Percentiles rank a stretch among this genome's conserved stretches.
phyloP scores from a whole-genome alignment of 2,797 vertebrate genomes.

The Gila robusta region DNA sequence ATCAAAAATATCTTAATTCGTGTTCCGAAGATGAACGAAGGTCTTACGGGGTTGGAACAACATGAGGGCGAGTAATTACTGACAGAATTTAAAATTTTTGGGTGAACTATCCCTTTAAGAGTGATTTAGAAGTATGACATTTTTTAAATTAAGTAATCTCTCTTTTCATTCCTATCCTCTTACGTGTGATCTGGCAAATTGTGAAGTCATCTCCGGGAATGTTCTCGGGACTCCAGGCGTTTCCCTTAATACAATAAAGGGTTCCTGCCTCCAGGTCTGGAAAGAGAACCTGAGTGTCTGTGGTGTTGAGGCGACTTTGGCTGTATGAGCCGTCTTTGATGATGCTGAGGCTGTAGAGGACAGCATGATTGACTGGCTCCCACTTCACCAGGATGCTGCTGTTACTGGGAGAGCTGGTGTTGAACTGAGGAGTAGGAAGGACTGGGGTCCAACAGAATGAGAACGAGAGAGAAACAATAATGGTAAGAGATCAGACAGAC shows the following conservation, averaged over 20 bases:
- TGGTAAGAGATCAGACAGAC: neutral
- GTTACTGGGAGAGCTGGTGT: conserved; percentile 79
- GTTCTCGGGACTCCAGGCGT: conserved; percentile 84
- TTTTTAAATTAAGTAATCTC: neutral
- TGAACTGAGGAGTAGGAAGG: conserved; percentile 81
- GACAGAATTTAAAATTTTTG: too few species aligned
- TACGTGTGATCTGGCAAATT: conserved; percentile 89
- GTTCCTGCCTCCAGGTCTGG: conserved; percentile 82
- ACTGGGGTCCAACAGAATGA: conserved; percentile 74
- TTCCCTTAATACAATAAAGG: conserved; percentile 80
- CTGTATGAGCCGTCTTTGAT: conserved; percentile 77
- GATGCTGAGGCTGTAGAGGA: conserved; percentile 81
- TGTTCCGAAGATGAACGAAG: too few species aligned
- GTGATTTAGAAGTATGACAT: neutral
- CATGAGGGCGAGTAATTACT: too few species aligned
- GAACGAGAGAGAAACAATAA: neutral
- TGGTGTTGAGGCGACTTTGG: conserved; percentile 80
- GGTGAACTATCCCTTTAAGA: too few species aligned
- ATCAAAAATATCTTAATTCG: too few species aligned
- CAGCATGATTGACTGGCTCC: conserved; percentile 77
- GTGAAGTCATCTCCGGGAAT: conserved; percentile 83
- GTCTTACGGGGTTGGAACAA: too few species aligned
- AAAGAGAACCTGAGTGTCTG: conserved; percentile 76
- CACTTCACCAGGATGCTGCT: conserved; percentile 84
- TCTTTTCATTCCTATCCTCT: conserved; percentile 63